Evolutionary conservation across 2,797 vertebrate genomes (phyloP), one percentile per base, ranked within the genome.

Genomic region (Mus caroli): DNA sequence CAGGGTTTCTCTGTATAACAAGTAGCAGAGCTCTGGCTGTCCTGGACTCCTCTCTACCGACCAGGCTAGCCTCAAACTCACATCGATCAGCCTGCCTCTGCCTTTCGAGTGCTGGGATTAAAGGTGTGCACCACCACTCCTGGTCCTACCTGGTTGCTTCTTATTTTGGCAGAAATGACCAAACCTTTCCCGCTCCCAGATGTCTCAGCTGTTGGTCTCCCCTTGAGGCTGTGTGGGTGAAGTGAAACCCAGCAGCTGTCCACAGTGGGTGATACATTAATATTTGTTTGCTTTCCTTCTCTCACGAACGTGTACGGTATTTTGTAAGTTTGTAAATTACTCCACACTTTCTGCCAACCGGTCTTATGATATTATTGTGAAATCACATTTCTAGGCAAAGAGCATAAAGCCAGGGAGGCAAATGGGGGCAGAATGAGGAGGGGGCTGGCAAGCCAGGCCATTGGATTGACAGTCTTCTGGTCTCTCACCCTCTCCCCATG

Each of bases 371-470:
- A 76, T 40, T 69, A 76, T 56, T 62, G 17, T 93, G 22, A 92
- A 92, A 52, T 75, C 89, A 73, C 13, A 43, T 78, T 80, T 90
- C 37, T 15, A 75, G 50, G 60, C 71, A 82, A 94, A 93, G 37
- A 82, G 22, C 50, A 40, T 26, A 88, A 69, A 43, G 20, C 31
- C 40, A 2, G 6, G 56, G 90, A 91, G n/a, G 22, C 31, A 46
- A 28, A 26, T 2, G 15, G 11, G 11, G 71, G 13, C 54, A 6
- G 2, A 93, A 37, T 13, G 34, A 50, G 31, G 46, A 40, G 19
- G n/a, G 28, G 46, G 46, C 46, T 1, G 20, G 84, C 52, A 89
- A 93, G 22, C 46, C 50, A 91, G 78, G 26, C 31, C 5, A 28
- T 26, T 19, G 76, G 54, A 17, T 31, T 88, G 24, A 31, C 19